These are phyloP conservation scores for Hydractinia symbiolongicarpus DNA, from an alignment of 30 jellyfish, hydroid and myxozoan genomes.

Conservation along the genomic window DNA sequence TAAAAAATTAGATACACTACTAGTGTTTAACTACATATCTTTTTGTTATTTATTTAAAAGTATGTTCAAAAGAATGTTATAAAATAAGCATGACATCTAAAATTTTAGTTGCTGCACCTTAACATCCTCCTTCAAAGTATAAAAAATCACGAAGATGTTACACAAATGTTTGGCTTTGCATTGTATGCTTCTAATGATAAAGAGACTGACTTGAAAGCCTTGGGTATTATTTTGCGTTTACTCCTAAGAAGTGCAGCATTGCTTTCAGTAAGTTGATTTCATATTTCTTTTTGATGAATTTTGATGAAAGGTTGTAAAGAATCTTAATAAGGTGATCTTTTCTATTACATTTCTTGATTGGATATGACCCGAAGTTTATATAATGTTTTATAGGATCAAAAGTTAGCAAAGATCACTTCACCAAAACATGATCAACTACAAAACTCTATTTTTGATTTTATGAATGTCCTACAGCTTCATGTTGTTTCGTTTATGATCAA, in stretches of 20 bases:
- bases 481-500: constrained; percentile 15
- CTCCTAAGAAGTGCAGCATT: constrained; percentile 46
- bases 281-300: not conserved
- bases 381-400: not conserved
- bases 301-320: not conserved
- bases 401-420: not conserved
- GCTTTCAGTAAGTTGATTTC: constrained; percentile 49
- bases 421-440: constrained; percentile 8
- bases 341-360: not conserved
- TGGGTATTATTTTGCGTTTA: constrained; percentile 52
- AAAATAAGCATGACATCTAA: not conserved
- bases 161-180: constrained; percentile 52
- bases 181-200: not conserved
- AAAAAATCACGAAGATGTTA: constrained; percentile 36
- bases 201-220: constrained; percentile 15
- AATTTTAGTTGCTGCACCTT: constrained; percentile 50
- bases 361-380: not conserved
- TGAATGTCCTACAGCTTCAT: constrained; percentile 10
- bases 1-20: no score
- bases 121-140: constrained; percentile 56
- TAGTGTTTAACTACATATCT: no score
- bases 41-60: no score
- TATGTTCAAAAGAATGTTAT: no score
- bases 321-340: not conserved
- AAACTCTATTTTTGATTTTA: not conserved